phyloP scores from a whole-genome alignment of 2,113 vertebrate genomes.

The Circaetus cinerascens region DNA sequence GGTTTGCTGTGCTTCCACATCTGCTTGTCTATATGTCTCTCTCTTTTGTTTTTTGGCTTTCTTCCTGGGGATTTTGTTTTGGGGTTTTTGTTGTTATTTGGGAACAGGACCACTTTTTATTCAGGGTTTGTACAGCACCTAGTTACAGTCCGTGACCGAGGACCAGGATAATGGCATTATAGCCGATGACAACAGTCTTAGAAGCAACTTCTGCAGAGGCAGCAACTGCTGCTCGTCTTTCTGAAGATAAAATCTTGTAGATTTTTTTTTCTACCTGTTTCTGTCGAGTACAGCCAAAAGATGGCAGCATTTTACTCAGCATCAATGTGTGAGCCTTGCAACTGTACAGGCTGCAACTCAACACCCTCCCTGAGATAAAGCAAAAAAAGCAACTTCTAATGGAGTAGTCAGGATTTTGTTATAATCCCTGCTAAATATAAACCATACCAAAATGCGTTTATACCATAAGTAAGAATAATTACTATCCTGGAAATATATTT shows the following conservation, averaged over 20 bases:
- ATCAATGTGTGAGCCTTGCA: neutral
- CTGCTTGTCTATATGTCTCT: neutral
- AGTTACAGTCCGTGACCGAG: neutral
- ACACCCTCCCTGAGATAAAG: neutral
- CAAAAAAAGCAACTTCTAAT: neutral
- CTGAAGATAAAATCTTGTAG: neutral
- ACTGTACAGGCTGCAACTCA: neutral
- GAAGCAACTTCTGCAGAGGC: neutral
- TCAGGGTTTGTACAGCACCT: neutral
- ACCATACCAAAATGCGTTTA: neutral
- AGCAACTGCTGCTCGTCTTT: neutral
- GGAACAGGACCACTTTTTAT: neutral
- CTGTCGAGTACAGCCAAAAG: conserved; percentile 17
- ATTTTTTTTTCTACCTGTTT: neutral
- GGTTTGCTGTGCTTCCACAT: neutral
- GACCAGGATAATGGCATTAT: accelerated
- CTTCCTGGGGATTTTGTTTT: neutral
- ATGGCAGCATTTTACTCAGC: conserved; percentile 56
- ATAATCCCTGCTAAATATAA: neutral
- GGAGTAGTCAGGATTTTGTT: neutral
- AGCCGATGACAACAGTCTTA: neutral
- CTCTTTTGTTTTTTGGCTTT: neutral
- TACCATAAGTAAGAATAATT: neutral
- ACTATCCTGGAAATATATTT: neutral
- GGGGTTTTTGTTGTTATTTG: accelerated